phyloP scores from a whole-genome alignment of 2,113 vertebrate species.

The Tragelaphus scriptus region DNA sequence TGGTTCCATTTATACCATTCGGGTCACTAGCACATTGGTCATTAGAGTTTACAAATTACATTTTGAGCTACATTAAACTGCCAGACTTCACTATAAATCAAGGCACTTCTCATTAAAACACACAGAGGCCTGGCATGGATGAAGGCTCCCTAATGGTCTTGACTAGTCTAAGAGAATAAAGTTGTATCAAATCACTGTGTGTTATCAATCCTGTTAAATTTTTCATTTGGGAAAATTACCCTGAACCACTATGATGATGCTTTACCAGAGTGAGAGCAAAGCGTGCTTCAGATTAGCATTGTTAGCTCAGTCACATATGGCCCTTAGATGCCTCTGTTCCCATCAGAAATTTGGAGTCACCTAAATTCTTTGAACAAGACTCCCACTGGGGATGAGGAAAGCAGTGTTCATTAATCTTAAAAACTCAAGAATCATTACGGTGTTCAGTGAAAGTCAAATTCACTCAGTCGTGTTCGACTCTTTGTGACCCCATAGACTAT shows the following conservation, averaged over 20 bases:
- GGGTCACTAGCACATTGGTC: background rate
- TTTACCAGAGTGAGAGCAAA: background rate
- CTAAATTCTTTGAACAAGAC: background rate
- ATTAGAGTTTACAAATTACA: conserved; percentile 52
- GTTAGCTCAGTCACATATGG: background rate
- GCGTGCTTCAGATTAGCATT: background rate
- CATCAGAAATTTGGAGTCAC: background rate
- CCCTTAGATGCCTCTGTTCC: background rate
- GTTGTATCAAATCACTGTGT: conserved; percentile 51
- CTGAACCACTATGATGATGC: background rate
- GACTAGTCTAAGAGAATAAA: conserved; percentile 57
- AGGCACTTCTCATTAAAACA: conserved; percentile 50
- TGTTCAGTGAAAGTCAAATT: background rate
- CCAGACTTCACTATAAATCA: conserved; percentile 56
- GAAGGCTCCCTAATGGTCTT: conserved; percentile 57
- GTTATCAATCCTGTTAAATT: conserved; percentile 59
- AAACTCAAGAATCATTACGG: background rate
- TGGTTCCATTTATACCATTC: background rate
- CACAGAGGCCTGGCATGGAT: conserved; percentile 42
- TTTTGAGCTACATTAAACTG: conserved; percentile 55
- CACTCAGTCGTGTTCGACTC: background rate
- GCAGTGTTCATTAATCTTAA: background rate
- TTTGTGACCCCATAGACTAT: background rate
- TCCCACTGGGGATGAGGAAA: background rate
- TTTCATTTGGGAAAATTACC: conserved; percentile 59